Evolutionary conservation across 2,113 vertebrate genomes (phyloP), one percentile per base, ranked within the genome.

Genomic region (Rousettus leschenaultii): DNA sequence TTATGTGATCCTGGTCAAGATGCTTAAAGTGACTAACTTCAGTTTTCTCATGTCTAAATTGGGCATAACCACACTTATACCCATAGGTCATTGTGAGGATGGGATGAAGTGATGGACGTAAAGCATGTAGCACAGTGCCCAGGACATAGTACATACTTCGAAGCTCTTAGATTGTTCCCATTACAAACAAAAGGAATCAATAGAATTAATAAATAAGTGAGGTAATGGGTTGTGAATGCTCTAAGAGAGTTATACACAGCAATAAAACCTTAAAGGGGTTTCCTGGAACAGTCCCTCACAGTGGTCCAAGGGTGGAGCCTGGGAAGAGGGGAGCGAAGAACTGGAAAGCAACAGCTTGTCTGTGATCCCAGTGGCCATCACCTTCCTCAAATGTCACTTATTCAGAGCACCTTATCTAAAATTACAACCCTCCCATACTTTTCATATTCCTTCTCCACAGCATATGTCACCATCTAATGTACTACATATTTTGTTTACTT

Each of bases 391-490:
- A 38, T 0, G 7, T 43, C 65, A 55, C 61, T 45, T 89, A 38
- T 86, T 66, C 30, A 13, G 63, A 57, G 24, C 6, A 14, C 35
- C 45, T n/a, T 14, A 1, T 9, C 26, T 45, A 38, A 71, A 73
- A 35, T 48, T 4, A 40, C 6, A 4, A 14, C 4, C 28, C 33
- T 10, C 16, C 22, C 13, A 2, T 9, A 1, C 5, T 48, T 45
- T 43, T 33, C 57, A 2, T 22, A 2, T 14, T 21, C 40, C 3
- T 85, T 57, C 73, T 24, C 7, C 51, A 21, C 3, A 11, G 30
- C 22, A 45, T 35, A 8, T 28, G 43, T 55, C 61, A 48, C n/a
- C 43, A 33, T 55, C 82, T 53, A 35, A 71, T 3, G 65, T 6
- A 11, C 16, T 26, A 59, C 7, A 1, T 0, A 7, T 4, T 40